Evolutionary conservation across 2,888 invertebrate species (phyloP).

Genomic region (Plusia festucae): DNA sequence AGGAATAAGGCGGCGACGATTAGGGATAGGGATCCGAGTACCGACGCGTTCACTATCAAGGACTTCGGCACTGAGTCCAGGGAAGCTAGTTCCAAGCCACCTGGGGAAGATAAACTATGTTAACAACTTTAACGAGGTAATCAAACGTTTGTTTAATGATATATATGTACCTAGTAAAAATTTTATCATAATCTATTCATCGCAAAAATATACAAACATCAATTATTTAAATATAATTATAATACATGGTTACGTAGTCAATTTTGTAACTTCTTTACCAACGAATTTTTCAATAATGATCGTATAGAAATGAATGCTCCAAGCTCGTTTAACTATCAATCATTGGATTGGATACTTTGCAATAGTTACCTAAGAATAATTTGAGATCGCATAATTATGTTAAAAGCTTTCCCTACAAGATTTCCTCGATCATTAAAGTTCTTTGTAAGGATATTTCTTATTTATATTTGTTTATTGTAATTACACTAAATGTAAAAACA

Average conservation of each 20-base stretch:
- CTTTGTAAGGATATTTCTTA: no score
- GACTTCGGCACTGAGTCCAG: slow-evolving; percentile 92
- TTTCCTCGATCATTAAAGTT: not conserved
- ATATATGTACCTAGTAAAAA: not conserved
- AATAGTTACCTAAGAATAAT: slow-evolving; percentile 21
- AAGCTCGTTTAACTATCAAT: slow-evolving; percentile 15
- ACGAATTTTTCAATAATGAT: slow-evolving; percentile 24
- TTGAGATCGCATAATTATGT: slow-evolving; percentile 36
- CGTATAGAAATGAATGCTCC: slow-evolving; percentile 38
- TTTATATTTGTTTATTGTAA: no score
- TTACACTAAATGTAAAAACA: no score
- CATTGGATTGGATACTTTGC: slow-evolving; percentile 28
- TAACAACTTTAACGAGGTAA: not conserved
- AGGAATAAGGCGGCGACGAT: slow-evolving; percentile 92
- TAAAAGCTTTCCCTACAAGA: slow-evolving; percentile 10
- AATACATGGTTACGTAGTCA: not conserved
- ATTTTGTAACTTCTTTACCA: slow-evolving; percentile 20
- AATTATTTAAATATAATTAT: not conserved
- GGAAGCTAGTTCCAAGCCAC: slow-evolving; percentile 92
- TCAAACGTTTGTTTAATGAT: not conserved
- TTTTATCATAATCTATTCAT: not conserved
- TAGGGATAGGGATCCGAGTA: slow-evolving; percentile 91
- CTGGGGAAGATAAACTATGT: slow-evolving; percentile 68
- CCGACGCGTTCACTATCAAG: slow-evolving; percentile 92
- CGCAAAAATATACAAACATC: not conserved